Conservation (phyloP, 1,140 invertebrate species). For the Drosophila littoralis region DNA sequence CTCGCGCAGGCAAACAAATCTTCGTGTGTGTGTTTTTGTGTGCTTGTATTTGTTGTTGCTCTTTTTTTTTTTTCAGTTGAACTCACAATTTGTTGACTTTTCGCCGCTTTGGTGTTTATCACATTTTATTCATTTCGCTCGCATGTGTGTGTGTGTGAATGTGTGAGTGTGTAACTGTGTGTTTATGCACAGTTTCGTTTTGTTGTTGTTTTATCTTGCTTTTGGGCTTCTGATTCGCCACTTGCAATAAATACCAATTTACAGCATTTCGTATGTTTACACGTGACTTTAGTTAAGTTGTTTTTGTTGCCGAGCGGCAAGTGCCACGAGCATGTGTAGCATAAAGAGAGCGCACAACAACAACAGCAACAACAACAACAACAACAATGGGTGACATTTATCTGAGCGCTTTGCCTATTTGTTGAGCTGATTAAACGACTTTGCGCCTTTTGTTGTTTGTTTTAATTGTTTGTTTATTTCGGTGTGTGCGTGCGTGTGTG, state of each 20-base stretch:
- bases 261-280: conserved; percentile 67
- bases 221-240: conserved; percentile 24
- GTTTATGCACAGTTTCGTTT: conserved; percentile 41
- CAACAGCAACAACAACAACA: conserved; percentile 7
- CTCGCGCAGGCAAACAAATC: conserved; percentile 40
- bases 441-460: conserved; percentile 36
- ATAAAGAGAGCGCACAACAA: conserved; percentile 9
- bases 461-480: conserved; percentile 22
- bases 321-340: conserved; percentile 32
- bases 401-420: conserved; percentile 36
- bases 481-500: conserved; percentile 3
- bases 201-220: conserved; percentile 32
- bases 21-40: background rate
- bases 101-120: conserved; percentile 65
- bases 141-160: conserved; percentile 8
- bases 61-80: conserved; percentile 55
- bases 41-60: conserved; percentile 15
- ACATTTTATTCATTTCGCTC: conserved; percentile 53
- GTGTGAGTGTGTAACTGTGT: conserved; percentile 1
- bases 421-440: conserved; percentile 46
- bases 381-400: conserved; percentile 29
- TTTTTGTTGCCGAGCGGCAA: conserved; percentile 33
- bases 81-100: conserved; percentile 74
- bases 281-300: conserved; percentile 71
- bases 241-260: conserved; percentile 77